Conservation (phyloP, 2,113 vertebrate species). For the Ctenodactylus gundi region DNA sequence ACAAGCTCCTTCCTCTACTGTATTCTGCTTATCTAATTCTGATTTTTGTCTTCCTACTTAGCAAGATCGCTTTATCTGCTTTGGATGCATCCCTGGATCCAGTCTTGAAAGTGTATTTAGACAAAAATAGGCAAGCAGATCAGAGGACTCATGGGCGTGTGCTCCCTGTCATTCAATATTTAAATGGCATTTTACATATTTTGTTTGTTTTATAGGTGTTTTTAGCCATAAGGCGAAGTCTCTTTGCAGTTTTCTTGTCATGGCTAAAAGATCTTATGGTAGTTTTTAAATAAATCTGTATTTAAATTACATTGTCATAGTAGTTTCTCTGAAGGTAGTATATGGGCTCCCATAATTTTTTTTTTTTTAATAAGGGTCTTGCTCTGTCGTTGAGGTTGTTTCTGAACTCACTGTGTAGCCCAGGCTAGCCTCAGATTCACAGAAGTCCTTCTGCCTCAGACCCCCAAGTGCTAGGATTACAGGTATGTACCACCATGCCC, state of each 20-base stretch:
- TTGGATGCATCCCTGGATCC: background rate
- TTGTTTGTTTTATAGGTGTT: background rate
- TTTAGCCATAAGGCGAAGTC: background rate
- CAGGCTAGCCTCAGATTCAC: too few relatives aligned
- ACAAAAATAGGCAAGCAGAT: background rate
- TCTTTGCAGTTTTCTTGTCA: background rate
- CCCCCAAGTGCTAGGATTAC: too few relatives aligned
- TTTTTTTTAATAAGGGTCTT: too few relatives aligned
- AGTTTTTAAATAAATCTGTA: conserved; percentile 1
- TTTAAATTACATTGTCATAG: background rate
- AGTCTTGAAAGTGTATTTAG: background rate
- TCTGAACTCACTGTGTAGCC: too few relatives aligned
- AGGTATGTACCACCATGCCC: too few relatives aligned
- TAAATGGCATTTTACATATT: background rate
- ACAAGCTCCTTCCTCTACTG: background rate
- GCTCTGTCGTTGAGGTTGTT: too few relatives aligned
- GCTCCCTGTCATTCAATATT: background rate
- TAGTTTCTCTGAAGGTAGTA: background rate
- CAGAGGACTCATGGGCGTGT: background rate
- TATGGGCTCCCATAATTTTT: background rate
- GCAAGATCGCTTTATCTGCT: background rate
- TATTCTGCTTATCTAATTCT: background rate
- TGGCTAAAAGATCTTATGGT: background rate
- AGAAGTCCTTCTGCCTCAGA: too few relatives aligned
- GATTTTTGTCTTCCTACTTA: background rate